A percentile compares a stretch with the other conserved stretches of the same genome.
Evolutionary conservation across 2,113 vertebrate species (phyloP).

Genomic region (Ariopsis seemanni): DNA sequence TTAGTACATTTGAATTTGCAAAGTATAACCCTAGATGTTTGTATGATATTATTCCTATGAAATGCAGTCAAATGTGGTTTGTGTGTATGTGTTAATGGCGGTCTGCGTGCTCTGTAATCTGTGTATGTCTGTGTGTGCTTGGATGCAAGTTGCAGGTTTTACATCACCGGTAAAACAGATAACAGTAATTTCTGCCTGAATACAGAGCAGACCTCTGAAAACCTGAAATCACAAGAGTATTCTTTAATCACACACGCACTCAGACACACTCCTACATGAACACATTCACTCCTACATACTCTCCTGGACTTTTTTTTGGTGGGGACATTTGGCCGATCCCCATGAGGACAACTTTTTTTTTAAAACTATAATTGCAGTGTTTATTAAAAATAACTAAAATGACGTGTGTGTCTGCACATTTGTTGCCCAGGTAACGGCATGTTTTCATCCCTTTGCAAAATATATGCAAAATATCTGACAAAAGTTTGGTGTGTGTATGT

Average conservation of each 20-base stretch:
- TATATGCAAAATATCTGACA: no score
- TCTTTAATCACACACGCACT: neutral
- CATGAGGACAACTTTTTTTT: neutral
- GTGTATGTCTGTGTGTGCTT: neutral
- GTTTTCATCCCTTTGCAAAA: no score
- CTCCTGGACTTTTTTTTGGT: no score
- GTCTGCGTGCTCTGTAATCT: neutral
- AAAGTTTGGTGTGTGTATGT: neutral
- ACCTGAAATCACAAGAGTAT: constrained; percentile 31
- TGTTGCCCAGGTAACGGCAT: no score
- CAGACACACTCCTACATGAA: neutral
- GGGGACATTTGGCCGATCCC: neutral
- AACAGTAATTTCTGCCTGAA: constrained; percentile 32
- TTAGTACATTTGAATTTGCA: neutral
- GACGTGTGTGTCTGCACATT: no score
- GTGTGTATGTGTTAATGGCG: neutral
- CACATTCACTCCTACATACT: neutral
- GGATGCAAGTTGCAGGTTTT: constrained; percentile 2
- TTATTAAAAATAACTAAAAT: neutral
- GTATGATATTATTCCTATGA: neutral
- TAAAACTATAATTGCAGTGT: neutral
- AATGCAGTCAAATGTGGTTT: neutral
- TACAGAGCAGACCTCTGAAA: neutral
- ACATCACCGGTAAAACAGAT: constrained; percentile 27
- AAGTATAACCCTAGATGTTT: neutral